A percentile compares a stretch with the other conserved stretches of the same genome.
phyloP scores from a whole-genome alignment of 2,888 invertebrate species.

The Amblyjoppa fuscipennis region DNA sequence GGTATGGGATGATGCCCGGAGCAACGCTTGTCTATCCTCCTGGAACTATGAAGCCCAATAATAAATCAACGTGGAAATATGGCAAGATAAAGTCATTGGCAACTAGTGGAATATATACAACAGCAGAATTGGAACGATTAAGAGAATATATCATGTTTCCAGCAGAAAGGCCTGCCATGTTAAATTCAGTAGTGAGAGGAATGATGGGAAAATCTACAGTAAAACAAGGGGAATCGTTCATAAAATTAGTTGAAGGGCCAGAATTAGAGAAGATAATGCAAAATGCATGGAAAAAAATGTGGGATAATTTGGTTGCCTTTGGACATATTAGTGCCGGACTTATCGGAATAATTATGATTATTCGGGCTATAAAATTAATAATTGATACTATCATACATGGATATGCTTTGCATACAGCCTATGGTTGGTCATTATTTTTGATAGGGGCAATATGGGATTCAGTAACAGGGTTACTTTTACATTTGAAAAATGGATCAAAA shows the following conservation, averaged over 20 bases:
- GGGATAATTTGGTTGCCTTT: conserved; percentile 41
- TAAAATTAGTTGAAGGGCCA: conserved; percentile 34
- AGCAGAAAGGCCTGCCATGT: background rate
- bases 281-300: conserved; percentile 38
- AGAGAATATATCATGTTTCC: background rate
- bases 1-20: conserved; percentile 25
- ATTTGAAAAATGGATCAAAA: too few species aligned
- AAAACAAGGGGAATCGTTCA: background rate
- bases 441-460: conserved; percentile 24
- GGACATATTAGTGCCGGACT: conserved; percentile 51
- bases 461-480: background rate
- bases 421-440: conserved; percentile 45
- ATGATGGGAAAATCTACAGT: background rate
- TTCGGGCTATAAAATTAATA: conserved; percentile 35
- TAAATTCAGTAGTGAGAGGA: background rate
- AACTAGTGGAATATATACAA: background rate
- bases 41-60: background rate
- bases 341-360: conserved; percentile 28
- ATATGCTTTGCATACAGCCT: conserved; percentile 42
- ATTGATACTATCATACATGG: conserved; percentile 43
- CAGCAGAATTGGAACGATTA: background rate
- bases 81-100: background rate
- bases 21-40: background rate
- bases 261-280: conserved; percentile 33
- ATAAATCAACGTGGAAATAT: background rate